Conservation (phyloP, 2,797 vertebrate species). For the Denticeps clupeoides region DNA sequence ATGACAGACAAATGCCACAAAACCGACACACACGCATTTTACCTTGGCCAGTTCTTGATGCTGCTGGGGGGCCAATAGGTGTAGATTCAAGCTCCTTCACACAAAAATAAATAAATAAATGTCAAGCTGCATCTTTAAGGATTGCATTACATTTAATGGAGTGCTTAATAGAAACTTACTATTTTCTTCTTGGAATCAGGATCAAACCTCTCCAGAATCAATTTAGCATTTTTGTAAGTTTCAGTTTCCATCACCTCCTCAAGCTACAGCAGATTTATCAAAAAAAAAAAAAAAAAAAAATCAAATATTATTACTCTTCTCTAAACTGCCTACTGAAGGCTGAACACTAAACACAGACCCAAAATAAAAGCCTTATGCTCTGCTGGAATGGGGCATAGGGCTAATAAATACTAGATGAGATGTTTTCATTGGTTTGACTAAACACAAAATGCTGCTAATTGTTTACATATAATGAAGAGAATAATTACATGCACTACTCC, state of each 20-base stretch:
- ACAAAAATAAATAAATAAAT: constrained; percentile 21
- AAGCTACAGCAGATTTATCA: constrained; percentile 58
- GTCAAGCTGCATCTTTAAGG: too few species aligned
- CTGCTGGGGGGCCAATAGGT: constrained; percentile 62
- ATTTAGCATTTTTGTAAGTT: constrained; percentile 94
- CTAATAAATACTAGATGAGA: neutral
- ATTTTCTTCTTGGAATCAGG: constrained; percentile 80
- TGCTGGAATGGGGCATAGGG: neutral
- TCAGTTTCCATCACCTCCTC: constrained; percentile 99
- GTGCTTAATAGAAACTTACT: constrained; percentile 47
- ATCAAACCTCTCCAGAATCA: constrained; percentile 98
- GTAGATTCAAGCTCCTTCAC: constrained; percentile 72
- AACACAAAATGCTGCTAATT: constrained; percentile 84
- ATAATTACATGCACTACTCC: constrained; percentile 99
- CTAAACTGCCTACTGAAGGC: too few species aligned
- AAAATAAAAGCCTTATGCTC: neutral
- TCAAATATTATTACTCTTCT: neutral
- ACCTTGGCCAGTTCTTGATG: constrained; percentile 92
- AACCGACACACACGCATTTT: constrained; percentile 28
- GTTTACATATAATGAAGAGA: constrained; percentile 98
- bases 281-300: neutral
- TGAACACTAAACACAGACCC: neutral
- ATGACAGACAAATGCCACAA: too few species aligned
- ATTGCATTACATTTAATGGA: too few species aligned
- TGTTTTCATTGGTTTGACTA: too few species aligned